Base-by-base conservation (phyloP, 2,888 invertebrate genomes). In the Endotricha flammealis region DNA sequence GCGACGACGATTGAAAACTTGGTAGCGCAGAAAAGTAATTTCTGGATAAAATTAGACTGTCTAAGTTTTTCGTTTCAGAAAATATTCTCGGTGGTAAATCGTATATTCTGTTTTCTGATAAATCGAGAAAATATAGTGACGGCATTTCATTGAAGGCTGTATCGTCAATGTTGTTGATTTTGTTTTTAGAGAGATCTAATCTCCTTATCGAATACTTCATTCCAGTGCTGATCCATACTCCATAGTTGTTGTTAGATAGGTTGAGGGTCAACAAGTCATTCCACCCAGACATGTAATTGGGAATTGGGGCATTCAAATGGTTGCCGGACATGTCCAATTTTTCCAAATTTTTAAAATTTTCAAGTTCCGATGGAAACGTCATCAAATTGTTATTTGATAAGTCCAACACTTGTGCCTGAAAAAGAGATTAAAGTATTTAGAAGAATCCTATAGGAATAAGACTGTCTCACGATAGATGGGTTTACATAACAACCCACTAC, bases 121-220 rank as follows among this genome's bases (percentile, higher is more conserved):
- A 72, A 66, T 94, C 91, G 9, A 94, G 66, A 14, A 72, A 71
- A 33, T 85, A 81, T 17, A 94, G 67, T 32, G 83, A 71, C 23
- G 82, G 70, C 46, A 92, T 70, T 27, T 79, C 82, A 11, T 63
- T 66, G 59, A 94, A 93, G 0, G 91, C 88, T 36, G 87, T 85
- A 28, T 76, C 69, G 28, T 91, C 89, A 11, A 94, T 74, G 1
- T 61, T 67, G 22, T 82, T 88, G 31, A 94, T 88, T 34, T 90
- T 88, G 61, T 94, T 94, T 25, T 85, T 83, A 0, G 92, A 91
- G 32, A 94, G 64, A 57, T 91, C 91, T n/a, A 94, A 53, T 14
- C 64, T 69, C 48, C 82, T 80, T 11, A 93, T 57, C 32, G 73
- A 66, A 13, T 77, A 70, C 13, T 49, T 60, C 2, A 46, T 44